Evolutionary conservation across 2,113 vertebrate genomes (phyloP).

Genomic region (Nanger granti): DNA sequence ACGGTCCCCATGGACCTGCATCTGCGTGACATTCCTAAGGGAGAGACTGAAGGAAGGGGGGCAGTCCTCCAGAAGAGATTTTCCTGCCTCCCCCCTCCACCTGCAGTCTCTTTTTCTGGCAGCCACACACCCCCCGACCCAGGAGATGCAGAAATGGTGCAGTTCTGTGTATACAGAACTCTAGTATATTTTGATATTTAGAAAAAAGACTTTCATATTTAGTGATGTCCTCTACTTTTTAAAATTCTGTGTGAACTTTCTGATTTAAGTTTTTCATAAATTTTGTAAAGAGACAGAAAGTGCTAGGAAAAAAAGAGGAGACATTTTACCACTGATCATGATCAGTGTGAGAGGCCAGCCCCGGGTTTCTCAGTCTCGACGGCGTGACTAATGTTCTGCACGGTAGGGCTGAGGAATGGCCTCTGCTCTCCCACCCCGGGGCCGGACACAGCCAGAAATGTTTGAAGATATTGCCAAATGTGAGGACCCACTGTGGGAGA

Average conservation of each 20-base stretch:
- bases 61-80: neutral
- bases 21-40: neutral
- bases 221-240: neutral
- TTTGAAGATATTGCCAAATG: neutral
- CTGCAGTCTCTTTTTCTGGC: accelerated
- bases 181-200: neutral
- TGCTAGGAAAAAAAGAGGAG: neutral
- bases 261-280: neutral
- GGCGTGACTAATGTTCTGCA: accelerated
- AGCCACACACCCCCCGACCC: accelerated
- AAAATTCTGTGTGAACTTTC: neutral
- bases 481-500: neutral
- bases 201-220: neutral
- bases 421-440: accelerated
- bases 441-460: neutral
- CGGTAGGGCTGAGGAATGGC: too few relatives aligned
- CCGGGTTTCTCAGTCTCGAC: accelerated
- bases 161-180: neutral
- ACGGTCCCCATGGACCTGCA: accelerated
- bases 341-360: accelerated
- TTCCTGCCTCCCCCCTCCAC: neutral
- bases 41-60: neutral
- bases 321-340: accelerated
- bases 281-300: neutral
- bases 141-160: accelerated